A percentile compares a stretch with the other conserved stretches of the same genome.
These are phyloP conservation scores for Epizoanthus ramosus DNA, from an alignment of 92 coral and sea anemone genomes.

Conservation along the genomic window DNA sequence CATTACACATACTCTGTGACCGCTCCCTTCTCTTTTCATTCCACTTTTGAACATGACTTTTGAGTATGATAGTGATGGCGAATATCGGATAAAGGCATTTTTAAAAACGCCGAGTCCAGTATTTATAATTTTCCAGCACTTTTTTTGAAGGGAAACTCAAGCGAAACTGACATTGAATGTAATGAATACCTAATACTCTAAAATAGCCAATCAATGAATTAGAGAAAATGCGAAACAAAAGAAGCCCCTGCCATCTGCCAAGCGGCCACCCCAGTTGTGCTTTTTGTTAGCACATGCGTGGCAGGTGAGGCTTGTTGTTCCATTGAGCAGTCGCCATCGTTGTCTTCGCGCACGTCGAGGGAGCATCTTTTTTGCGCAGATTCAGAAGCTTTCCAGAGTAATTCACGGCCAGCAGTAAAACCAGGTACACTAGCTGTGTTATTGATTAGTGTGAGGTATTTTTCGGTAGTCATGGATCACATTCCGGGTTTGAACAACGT, in stretches of 20 bases:
- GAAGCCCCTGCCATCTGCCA: background rate
- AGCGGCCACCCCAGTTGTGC: slow-evolving; percentile 64
- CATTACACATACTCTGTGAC: too few species aligned
- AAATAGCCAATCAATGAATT: slow-evolving; percentile 7
- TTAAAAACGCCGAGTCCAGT: too few species aligned
- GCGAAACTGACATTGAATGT: too few species aligned
- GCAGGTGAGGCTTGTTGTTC: slow-evolving; percentile 73
- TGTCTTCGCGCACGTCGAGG: slow-evolving; percentile 99
- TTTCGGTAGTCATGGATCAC: slow-evolving; percentile 76
- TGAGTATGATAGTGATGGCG: too few species aligned
- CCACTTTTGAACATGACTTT: too few species aligned
- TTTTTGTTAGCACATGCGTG: slow-evolving; percentile 91
- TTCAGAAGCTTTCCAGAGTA: slow-evolving; percentile 95
- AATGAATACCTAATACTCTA: too few species aligned
- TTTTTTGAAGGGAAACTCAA: too few species aligned
- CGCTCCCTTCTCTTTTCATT: too few species aligned
- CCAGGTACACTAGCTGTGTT: slow-evolving; percentile 89
- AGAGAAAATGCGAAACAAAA: background rate
- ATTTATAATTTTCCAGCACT: too few species aligned
- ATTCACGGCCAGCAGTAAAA: slow-evolving; percentile 84
- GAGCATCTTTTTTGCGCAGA: slow-evolving; percentile 99
- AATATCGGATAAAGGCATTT: too few species aligned
- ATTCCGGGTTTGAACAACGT: slow-evolving; percentile 52
- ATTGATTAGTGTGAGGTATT: slow-evolving; percentile 65
- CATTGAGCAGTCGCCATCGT: slow-evolving; percentile 99